Base-by-base conservation (phyloP, 1,140 invertebrate species). In the Drosophila sucinea region DNA sequence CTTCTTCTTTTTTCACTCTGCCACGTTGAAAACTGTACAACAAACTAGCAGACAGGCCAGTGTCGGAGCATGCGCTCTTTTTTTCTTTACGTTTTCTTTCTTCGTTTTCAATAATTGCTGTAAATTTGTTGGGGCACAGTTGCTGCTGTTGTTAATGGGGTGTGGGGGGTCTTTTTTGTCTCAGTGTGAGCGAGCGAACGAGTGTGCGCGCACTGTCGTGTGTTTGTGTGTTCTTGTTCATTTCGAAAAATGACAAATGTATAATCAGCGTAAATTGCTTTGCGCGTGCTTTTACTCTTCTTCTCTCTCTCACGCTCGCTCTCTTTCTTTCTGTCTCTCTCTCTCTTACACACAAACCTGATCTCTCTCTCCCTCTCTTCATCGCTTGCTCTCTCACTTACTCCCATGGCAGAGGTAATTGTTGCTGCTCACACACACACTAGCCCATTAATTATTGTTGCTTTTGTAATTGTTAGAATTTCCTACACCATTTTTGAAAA, bases 261-360 rank as follows among this genome's bases (percentile, higher is more conserved):
- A 80, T 87, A 89, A 86, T 86, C 76, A 86, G 83, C 76, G 79
- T 83, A 87, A 87, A 83, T 86, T 87, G 77, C 79, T 79, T 72
- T 86, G 79, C 84, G 83, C 82, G 75, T 76, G 82, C 79, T 83
- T 86, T 83, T 64, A 63, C 60, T 62, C 67, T 23, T 68, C n/a
- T 44, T 41, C 17, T 64, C 40, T 33, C 80, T 58, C 25, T 56
- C 70, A 38, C 61, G n/a, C 38, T 68, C 65, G 33, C 41, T 4
- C 41, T 70, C 44, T 35, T 54, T 58, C 57, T 35, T 40, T 54
- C 25, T 54, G 40, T 51, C 40, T 38, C 69, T 55, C 66, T 58
- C 66, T 10, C 7, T 3, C 7, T 4, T 38, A 58, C 32, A 23
- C 23, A 51, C 44, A 27, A 51, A 51, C 44, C 10, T 10, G 44